phyloP scores from a whole-genome alignment of 2,888 invertebrate genomes.

The Synergus gifuensis region DNA sequence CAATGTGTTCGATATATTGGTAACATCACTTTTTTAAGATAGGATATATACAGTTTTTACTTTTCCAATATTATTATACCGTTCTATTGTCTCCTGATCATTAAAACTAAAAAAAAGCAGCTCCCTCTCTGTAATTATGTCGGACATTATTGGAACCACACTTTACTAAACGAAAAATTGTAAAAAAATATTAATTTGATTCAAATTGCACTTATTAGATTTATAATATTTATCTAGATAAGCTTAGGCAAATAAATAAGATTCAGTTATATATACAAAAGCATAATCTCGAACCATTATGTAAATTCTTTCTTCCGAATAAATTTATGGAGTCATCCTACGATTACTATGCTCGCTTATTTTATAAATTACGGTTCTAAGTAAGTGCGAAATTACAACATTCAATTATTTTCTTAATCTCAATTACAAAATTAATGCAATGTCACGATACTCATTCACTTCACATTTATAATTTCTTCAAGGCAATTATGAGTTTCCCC shows the following conservation, averaged over 20 bases:
- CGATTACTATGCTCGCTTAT: background rate
- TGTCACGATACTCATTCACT: background rate
- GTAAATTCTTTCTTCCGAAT: slow-evolving; percentile 51
- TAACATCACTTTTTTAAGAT: too few species aligned
- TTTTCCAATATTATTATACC: background rate
- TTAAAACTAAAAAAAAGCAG: slow-evolving; percentile 60
- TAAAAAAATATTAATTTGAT: too few species aligned
- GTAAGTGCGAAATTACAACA: slow-evolving; percentile 27
- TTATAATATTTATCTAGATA: too few species aligned
- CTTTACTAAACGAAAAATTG: too few species aligned
- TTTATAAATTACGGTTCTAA: slow-evolving; percentile 10
- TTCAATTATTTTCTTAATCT: slow-evolving; percentile 31
- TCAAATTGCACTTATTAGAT: too few species aligned
- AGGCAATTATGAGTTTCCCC: slow-evolving; percentile 3
- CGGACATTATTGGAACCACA: too few species aligned
- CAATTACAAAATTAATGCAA: background rate
- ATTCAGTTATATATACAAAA: background rate
- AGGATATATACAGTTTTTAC: background rate
- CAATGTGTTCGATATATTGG: too few species aligned
- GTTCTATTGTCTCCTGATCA: slow-evolving; percentile 61
- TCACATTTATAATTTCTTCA: background rate
- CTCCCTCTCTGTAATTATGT: slow-evolving; percentile 45
- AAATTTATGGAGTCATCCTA: slow-evolving; percentile 31
- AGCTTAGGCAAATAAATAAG: too few species aligned
- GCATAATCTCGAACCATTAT: too few species aligned